Evolutionary conservation across 1,140 invertebrate genomes (phyloP).

Genomic region (Platorchestia sp.): DNA sequence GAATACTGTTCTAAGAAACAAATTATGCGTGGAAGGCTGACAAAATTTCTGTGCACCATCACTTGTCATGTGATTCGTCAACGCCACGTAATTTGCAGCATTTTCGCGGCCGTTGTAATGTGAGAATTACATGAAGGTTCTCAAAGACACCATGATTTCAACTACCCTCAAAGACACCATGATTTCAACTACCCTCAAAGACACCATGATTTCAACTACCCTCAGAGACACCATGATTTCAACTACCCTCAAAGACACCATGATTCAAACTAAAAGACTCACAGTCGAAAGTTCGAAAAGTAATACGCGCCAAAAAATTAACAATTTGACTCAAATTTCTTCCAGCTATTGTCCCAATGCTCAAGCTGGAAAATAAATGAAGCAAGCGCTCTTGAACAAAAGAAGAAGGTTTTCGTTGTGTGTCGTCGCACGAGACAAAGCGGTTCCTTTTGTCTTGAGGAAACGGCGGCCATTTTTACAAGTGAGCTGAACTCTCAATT

Average conservation of each 20-base stretch:
- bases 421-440: not conserved
- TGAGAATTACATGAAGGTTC: no score
- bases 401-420: not conserved
- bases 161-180: no score
- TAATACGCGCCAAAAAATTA: not conserved
- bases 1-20: no score
- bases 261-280: not conserved
- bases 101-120: no score
- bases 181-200: no score
- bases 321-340: not conserved
- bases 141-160: no score
- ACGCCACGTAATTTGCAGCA: no score
- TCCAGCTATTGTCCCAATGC: not conserved
- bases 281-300: not conserved
- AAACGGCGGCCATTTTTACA: constrained; percentile 25
- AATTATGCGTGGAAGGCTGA: no score
- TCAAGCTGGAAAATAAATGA: not conserved
- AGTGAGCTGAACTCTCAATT: constrained; percentile 43
- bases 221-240: no score
- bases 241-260: not conserved
- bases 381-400: not conserved
- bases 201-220: no score
- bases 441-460: constrained; percentile 5
- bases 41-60: no score
- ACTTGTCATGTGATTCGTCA: no score